Base-by-base conservation (phyloP, 2,888 invertebrate genomes). In the Autographa gamma region DNA sequence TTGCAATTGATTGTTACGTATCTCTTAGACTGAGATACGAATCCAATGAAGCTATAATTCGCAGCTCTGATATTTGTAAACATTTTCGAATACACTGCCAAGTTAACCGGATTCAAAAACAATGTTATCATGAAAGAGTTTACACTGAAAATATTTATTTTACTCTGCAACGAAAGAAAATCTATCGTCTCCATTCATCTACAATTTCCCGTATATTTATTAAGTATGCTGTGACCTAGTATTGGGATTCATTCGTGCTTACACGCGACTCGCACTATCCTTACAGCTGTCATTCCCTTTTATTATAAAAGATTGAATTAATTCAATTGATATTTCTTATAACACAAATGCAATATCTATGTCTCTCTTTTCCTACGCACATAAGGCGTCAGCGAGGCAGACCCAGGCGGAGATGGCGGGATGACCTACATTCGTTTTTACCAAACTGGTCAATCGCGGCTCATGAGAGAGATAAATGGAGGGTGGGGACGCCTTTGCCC, bases 151-250 rank as follows among this genome's bases (percentile, higher is more conserved):
- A 66, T 73, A 70, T 79, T 73, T 60, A 60, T 64, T 77, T 77
- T 77, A 69, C 62, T 68, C 67, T 41, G 71, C 60, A 63, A 64
- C 60, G 31, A 64, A 70, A 63, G 72, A 81, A 81, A 75, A 69
- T 78, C 63, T 60, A 75, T 58, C 56, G 64, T 71, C 69, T 70
- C 69, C 67, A 71, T 81, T 71, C 70, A 81, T 80, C 73, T 73
- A 70, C 70, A 66, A 81, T 78, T 78, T 75, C 63, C 72, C 66
- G 63, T 72, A 67, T 75, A 78, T 81, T 77, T 74, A 81, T 81
- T 73, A 81, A 81, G 81, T 69, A 81, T 71, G 67, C 69, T 65
- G 67, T 80, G 75, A 80, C 79, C 79, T 75, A 81, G 75, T 76
- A 81, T 73, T 58, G 64, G 54, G 25, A 48, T 5, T 9, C 38